Base-by-base conservation (phyloP, 2,888 invertebrate genomes). In the Lepidochrysops patricia region DNA sequence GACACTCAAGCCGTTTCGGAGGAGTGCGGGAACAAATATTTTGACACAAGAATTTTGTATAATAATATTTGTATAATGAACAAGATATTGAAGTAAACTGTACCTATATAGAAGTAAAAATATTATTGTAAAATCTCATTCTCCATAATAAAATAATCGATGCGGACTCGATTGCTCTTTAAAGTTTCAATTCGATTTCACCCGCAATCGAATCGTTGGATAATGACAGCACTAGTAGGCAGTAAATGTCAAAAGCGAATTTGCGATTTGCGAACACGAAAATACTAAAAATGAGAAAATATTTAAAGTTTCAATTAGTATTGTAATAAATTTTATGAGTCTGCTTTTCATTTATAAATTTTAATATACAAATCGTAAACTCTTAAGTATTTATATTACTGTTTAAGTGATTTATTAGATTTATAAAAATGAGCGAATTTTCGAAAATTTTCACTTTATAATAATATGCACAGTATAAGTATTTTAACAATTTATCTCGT, bases 231-330 rank as follows among this genome's bases (percentile, higher is more conserved):
- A 34, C 72, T 73, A 74, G 74, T 69, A 72, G 63, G 61, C 60
- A 66, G 68, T 67, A 75, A 80, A 81, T 83, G 87, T 87, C 86
- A 87, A 82, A 84, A 83, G 80, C 80, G 15, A 84, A 84, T 83
- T 82, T 82, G 73, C 76, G 78, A 84, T 84, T 82, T 83, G 73
- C 76, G 80, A 78, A 80, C 76, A 75, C 68, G 64, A 66, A 70
- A 67, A 67, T 70, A 70, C 67, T 69, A 65, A 23, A 50, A 43
- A 65, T 64, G 60, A 64, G 58, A 64, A 63, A 65, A 72, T 72
- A 72, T 72, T 72, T 72, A 52, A 37, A 59, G 70, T 65, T 64
- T 68, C 66, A 68, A 68, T 64, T 66, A 70, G 79, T 76, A 77
- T 74, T 70, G 71, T 74, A 74, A 67, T 73, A n/a, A n/a, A 74